Evolutionary conservation across 2,113 vertebrate genomes (phyloP), one percentile per base, ranked within the genome.

Genomic region (Oreochromis spilurus): DNA sequence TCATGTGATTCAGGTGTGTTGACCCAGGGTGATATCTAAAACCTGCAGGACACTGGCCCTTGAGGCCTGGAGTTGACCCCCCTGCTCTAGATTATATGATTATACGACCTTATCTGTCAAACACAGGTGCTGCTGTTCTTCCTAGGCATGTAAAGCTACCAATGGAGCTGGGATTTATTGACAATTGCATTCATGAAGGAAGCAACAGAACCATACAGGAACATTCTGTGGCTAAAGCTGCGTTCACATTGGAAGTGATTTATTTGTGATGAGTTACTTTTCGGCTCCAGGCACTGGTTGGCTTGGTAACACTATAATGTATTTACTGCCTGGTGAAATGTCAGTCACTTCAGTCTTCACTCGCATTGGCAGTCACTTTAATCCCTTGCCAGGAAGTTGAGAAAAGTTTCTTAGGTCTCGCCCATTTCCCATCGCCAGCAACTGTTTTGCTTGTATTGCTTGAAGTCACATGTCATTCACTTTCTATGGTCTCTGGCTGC

Each of bases 61-160:
- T 0, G 26, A 58, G 26, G 14, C 26, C 57, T 58, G 14, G 9
- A 17, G 0, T 60, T 17, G 57, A 17, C 29, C 26, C 57, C 26
- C 57, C 29, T 58, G 13, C 4, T 38, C 62, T 38, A 67, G 12
- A 67, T 38, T 40, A 16, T 14, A 1, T 57, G 0, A 57, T 55
- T 55, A 55, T 26, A 55, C 0, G 0, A 8, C 13, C n/a, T 75
- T 26, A 19, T 50, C 43, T 48, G 9, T 77, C 70, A 77, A 77
- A 21, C n/a, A 40, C 62, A 67, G 62, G 11, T 40, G 36, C 65
- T 70, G n/a, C 65, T 70, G 38, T 70, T 70, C n/a, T 24, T 43
- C 19, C n/a, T 24, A 21, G n/a, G 36, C n/a, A 67, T 67, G 67
- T 17, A 72, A 29, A 48, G 9, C 24, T 72, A 45, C 13, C 13